Evolutionary conservation across 2,797 vertebrate genomes (phyloP), one percentile per base, ranked within the genome.

Genomic region (Helostoma temminkii): DNA sequence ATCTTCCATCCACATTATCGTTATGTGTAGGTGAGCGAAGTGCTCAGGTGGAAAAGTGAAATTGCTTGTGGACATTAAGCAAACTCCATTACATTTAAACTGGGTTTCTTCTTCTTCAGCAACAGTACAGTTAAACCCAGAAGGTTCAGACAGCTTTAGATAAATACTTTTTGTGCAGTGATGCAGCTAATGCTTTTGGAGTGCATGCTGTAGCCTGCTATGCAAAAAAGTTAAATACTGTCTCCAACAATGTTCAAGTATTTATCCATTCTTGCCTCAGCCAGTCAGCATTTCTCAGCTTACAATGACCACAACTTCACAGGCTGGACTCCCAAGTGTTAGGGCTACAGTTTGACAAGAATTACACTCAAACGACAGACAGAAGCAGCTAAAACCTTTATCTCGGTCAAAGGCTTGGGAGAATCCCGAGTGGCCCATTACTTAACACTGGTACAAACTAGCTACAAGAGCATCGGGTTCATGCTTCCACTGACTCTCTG

Each of bases 61-160:
- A 72, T 19, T 58, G 16, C 67, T 74, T 56, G 47, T 63, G 60
- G 37, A 68, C 14, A 65, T 80, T 79, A 78, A 24, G 76, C 49
- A 79, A 78, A 66, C 28, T 68, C 58, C 25, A 21, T 52, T 50
- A 50, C 48, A 56, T 70, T 68, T 54, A 71, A 18, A 69, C 62
- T 25, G 10, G 21, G 55, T 41, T 30, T 59, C 43, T 34, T 71
- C 56, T 56, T 54, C 30, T 6, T 19, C 7, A 15, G 19, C 61
- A 58, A 43, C 18, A 49, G 41, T 28, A 14, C 6, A 60, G 42
- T 6, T 53, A 21, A 65, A 66, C 26, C 55, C 42, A 5, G 9
- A 57, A 36, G 49, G 25, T 43, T 21, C n/a, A 19, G 16, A 16
- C 19, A 25, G 16, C 32, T 41, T 48, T 54, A 18, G 42, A 49